These are phyloP conservation scores for Pelosia muscerda DNA, from an alignment of 2,888 invertebrate genomes.

Conservation along the genomic window DNA sequence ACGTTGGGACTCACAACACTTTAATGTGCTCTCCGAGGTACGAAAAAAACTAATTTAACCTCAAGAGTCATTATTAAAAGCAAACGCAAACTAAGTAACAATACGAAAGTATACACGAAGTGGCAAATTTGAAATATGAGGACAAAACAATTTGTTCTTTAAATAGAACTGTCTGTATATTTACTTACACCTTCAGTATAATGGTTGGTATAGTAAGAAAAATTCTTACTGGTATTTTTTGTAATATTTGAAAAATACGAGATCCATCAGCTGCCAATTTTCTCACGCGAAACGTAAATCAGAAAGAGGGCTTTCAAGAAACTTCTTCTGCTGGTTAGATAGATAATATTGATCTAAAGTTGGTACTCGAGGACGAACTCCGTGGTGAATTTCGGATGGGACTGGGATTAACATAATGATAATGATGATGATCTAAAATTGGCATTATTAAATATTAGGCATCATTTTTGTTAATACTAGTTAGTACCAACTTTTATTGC, in stretches of 20 bases:
- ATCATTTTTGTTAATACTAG: too few species aligned
- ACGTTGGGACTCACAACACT: too few species aligned
- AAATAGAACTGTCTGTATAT: slow-evolving; percentile 5
- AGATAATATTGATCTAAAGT: background rate
- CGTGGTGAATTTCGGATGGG: too few species aligned
- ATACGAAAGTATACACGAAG: background rate
- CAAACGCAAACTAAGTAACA: background rate
- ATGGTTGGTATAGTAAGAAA: slow-evolving; percentile 19
- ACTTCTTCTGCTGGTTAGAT: background rate
- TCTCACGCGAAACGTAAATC: slow-evolving; percentile 34
- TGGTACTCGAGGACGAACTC: too few species aligned
- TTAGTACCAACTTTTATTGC: too few species aligned
- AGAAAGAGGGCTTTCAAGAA: background rate
- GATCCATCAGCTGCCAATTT: slow-evolving; percentile 25
- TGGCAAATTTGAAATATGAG: slow-evolving; percentile 17
- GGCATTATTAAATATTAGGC: background rate
- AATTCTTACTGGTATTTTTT: slow-evolving; percentile 21
- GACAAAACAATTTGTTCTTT: slow-evolving; percentile 2
- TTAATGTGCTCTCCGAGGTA: too few species aligned
- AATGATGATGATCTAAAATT: background rate
- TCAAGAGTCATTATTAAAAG: background rate
- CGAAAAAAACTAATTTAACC: too few species aligned
- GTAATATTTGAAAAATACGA: slow-evolving; percentile 22
- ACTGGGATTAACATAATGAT: too few species aligned
- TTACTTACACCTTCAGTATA: slow-evolving; percentile 8